Evolutionary conservation across 1,140 invertebrate genomes (phyloP), one percentile per base, ranked within the genome.

Genomic region (Apis cerana): DNA sequence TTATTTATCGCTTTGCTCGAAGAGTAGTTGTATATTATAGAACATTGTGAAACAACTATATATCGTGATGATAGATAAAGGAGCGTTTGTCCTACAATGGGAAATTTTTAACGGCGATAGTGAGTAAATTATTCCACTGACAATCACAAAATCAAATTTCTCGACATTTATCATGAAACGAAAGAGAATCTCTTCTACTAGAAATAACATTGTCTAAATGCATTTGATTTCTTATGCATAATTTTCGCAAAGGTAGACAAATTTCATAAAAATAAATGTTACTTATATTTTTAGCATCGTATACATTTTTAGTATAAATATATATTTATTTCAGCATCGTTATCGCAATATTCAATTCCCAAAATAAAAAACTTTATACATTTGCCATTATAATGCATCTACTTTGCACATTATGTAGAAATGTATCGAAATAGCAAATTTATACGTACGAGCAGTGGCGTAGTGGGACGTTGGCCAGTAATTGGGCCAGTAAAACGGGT

Each of bases 401-500:
- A 43, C 17, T 59, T 27, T 27, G 10, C 56, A 5, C 48, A 15
- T 27, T 23, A 5, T 33, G 62, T 48, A n/a, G 10, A 10, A 64
- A 43, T 33, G 52, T 21, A 13, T 3, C n/a, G 59, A 72, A 23
- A n/a, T 61, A 17, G 17, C 10, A 52, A 65, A 33, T 74, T 80
- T 75, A 80, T n/a, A 23, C 50, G 70, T 21, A 27, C 50, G 54
- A 72, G 59, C 50, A 43, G 17, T 7, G 43, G 75, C n/a, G 75
- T 17, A 15, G 19, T 21, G 9, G 52, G 11, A 68, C 71, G 79
- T 67, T 19, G 79, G 23, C 13, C 52, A n/a, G 79, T 81, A 81
- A 81, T 81, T 81, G 75, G 79, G 79, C 62, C 79, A 81, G 71
- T 81, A 52, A 75, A 81, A 81, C 72, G n/a, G 79, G 79, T 81